Conservation (phyloP, 2,797 vertebrate genomes). For the Petrocephalus sullivani region DNA sequence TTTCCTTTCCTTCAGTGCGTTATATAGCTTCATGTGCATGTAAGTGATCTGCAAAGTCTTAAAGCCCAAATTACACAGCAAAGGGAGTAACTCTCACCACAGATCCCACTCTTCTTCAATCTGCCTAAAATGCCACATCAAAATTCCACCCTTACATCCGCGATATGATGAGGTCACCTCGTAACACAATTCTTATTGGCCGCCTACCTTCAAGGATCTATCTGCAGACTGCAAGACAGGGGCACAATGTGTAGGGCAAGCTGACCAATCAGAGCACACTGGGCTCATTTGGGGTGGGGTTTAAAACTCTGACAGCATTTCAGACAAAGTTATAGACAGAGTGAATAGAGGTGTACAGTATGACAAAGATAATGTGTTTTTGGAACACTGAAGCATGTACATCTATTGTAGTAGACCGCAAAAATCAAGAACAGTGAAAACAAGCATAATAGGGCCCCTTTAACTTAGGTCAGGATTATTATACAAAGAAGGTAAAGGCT, state of each 20-base stretch:
- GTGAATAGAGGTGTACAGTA: background rate
- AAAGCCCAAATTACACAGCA: background rate
- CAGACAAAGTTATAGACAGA: background rate
- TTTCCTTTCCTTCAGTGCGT: background rate
- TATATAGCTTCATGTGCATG: background rate
- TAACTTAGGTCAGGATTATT: no score
- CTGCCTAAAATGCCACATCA: background rate
- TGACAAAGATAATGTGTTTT: background rate
- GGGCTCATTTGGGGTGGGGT: background rate
- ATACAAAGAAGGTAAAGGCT: background rate
- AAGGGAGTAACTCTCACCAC: background rate
- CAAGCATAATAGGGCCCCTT: background rate
- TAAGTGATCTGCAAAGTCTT: background rate
- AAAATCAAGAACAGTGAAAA: background rate
- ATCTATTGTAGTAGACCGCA: background rate
- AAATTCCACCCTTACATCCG: background rate
- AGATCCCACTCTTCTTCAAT: background rate
- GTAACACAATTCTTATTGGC: background rate
- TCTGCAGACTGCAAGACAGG: background rate
- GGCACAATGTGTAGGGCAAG: background rate
- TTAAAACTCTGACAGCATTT: background rate
- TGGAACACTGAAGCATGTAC: background rate
- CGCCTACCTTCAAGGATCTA: background rate
- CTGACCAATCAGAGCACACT: background rate
- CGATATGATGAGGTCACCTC: background rate